phyloP scores from a whole-genome alignment of 2,888 invertebrate genomes.

The Hyalella azteca region DNA sequence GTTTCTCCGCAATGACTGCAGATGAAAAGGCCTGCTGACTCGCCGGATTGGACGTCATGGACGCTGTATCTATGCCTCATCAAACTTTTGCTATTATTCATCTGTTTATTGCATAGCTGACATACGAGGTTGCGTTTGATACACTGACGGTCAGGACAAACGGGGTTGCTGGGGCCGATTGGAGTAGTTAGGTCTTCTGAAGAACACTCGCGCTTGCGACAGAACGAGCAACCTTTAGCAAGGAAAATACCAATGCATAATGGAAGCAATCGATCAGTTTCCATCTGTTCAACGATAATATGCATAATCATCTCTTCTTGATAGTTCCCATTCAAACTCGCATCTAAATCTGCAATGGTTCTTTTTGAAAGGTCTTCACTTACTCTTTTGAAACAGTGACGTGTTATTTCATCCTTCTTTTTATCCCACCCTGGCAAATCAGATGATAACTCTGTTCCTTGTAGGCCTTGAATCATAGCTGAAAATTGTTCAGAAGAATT shows the following conservation, averaged over 20 bases:
- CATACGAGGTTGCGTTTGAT: conserved; percentile 55
- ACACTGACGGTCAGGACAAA: conserved; percentile 58
- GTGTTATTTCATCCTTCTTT: conserved; percentile 10
- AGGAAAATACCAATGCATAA: conserved; percentile 52
- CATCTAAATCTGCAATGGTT: conserved; percentile 53
- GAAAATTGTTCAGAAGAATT: conserved; percentile 25
- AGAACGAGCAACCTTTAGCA: conserved; percentile 57
- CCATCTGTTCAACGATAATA: conserved; percentile 56
- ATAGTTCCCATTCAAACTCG: conserved; percentile 52
- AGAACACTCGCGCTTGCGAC: conserved; percentile 55
- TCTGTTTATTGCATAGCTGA: conserved; percentile 56
- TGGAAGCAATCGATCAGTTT: conserved; percentile 46
- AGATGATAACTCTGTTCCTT: neutral
- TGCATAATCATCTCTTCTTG: conserved; percentile 58
- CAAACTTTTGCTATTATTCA: conserved; percentile 57
- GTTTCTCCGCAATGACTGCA: conserved; percentile 58
- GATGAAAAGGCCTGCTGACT: conserved; percentile 49
- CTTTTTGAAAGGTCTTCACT: conserved; percentile 47
- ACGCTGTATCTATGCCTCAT: conserved; percentile 56
- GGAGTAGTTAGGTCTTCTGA: conserved; percentile 54
- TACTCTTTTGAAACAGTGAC: conserved; percentile 38
- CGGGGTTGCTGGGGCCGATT: conserved; percentile 56
- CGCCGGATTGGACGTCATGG: conserved; percentile 54
- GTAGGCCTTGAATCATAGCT: neutral
- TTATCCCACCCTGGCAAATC: conserved; percentile 19